A percentile compares a stretch with the other conserved stretches of the same genome.
Conservation (phyloP, 2,888 invertebrate genomes). For the Lottia scabra region DNA sequence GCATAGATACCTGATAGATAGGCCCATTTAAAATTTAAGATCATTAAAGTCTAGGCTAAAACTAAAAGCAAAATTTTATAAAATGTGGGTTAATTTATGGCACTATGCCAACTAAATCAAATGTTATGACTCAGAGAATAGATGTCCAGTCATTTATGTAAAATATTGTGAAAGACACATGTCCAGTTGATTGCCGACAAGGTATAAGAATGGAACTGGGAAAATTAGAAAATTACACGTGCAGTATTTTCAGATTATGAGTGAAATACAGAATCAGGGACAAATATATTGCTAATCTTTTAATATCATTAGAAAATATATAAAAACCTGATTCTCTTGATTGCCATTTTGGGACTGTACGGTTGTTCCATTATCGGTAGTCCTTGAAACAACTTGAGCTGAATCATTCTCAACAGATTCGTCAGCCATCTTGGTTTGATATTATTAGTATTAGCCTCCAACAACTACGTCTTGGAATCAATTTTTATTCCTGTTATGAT, state of each 20-base stretch:
- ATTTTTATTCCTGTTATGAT: not conserved
- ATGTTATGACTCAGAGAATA: no score
- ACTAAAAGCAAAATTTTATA: no score
- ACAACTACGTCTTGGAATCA: not conserved
- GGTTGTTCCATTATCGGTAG: slow-evolving; percentile 9
- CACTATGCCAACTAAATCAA: no score
- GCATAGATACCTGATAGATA: no score
- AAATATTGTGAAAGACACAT: no score
- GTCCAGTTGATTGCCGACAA: no score
- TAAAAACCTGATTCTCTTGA: slow-evolving; percentile 15
- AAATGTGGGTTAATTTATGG: no score
- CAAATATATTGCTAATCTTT: not conserved
- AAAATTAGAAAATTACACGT: no score
- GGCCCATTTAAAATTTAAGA: no score
- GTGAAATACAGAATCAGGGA: not conserved
- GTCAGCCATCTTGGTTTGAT: slow-evolving; percentile 42
- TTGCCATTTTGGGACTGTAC: slow-evolving; percentile 23
- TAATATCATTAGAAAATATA: not conserved
- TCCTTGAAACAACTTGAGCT: slow-evolving; percentile 11
- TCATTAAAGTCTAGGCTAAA: no score
- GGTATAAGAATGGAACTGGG: no score
- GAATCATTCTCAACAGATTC: slow-evolving; percentile 23
- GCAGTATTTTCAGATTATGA: not conserved
- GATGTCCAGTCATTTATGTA: no score
- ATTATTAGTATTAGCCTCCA: slow-evolving; percentile 4